Evolutionary conservation across 2,888 invertebrate genomes (phyloP).

Genomic region (Leptopilina syphax): DNA sequence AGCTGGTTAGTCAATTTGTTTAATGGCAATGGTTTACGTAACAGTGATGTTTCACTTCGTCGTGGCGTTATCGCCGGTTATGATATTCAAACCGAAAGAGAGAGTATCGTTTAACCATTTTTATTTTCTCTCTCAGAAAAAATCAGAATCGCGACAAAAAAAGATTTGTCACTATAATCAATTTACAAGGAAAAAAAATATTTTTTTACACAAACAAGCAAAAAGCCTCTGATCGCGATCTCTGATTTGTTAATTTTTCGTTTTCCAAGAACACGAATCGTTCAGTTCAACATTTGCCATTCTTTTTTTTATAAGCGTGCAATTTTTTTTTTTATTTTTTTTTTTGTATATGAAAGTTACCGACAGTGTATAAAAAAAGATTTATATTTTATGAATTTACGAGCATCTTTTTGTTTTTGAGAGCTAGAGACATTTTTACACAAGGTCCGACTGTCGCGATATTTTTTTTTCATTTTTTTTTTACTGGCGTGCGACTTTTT

Average conservation of each 20-base stretch:
- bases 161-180: neutral
- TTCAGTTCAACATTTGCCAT: conserved; percentile 5
- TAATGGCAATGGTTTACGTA: conserved; percentile 84
- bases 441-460: conserved; percentile 39
- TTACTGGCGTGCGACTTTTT: conserved; percentile 30
- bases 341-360: conserved; percentile 73
- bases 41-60: conserved; percentile 81
- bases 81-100: conserved; percentile 80
- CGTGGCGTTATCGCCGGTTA: conserved; percentile 79
- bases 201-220: conserved; percentile 6
- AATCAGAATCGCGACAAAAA: conserved; percentile 3
- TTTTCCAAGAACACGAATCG: conserved; percentile 23
- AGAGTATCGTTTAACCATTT: conserved; percentile 79
- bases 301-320: conserved; percentile 64
- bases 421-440: conserved; percentile 39
- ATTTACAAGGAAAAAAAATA: neutral
- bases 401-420: conserved; percentile 14
- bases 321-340: conserved; percentile 55
- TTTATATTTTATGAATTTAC: conserved; percentile 64
- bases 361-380: conserved; percentile 70
- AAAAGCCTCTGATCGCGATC: conserved; percentile 4
- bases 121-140: neutral
- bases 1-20: conserved; percentile 88
- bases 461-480: conserved; percentile 3
- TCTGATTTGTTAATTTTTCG: neutral